Evolutionary conservation across 2,113 vertebrate species (phyloP), one percentile per base, ranked within the genome.

Genomic region (Nipponia nippon): DNA sequence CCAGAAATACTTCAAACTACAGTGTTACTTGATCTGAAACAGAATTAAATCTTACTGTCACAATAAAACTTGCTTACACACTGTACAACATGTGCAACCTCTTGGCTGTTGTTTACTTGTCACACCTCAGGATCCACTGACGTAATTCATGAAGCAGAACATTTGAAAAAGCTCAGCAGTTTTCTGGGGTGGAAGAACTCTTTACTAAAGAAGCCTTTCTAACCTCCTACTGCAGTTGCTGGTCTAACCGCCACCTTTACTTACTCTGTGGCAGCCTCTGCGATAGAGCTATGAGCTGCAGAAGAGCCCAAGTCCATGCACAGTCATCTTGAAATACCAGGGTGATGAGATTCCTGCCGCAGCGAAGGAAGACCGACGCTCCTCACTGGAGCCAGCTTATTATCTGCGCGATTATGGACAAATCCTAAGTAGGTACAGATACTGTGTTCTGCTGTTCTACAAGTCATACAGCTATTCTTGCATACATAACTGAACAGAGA

Each of bases 1-100:
- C 23, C 69, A 94, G n/a, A 30, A 87, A 61, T 44, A 52, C 75
- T 83, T 76, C 61, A 72, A 88, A 66, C 70, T 90, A 40, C n/a
- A 82, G 29, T 2, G 36, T 3, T 55, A 29, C 89, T 95, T 95
- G 82, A 96, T 85, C 87, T 72, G 76, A 87, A 94, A 79, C 36
- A 93, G 76, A 95, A 76, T 84, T 56, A 65, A 87, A 52, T 14
- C 32, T 89, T 66, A 42, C 16, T 66, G 59, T 69, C 90, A 90
- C 73, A 80, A 47, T 7, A 72, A 56, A 85, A 72, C 90, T 76
- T 69, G 78, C 84, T 85, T 79, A 90, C 46, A 83, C 36, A 42
- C 36, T 23, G 27, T 44, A 76, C 78, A 87, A 65, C 71, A 85
- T 0, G 27, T 73, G 79, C 83, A 95, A 55, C 65, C 69, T 85